Percentiles rank a stretch among this genome's conserved stretches.
These are phyloP conservation scores for Platycercus adscitus DNA, from an alignment of 2,113 vertebrate species.

Conservation along the genomic window DNA sequence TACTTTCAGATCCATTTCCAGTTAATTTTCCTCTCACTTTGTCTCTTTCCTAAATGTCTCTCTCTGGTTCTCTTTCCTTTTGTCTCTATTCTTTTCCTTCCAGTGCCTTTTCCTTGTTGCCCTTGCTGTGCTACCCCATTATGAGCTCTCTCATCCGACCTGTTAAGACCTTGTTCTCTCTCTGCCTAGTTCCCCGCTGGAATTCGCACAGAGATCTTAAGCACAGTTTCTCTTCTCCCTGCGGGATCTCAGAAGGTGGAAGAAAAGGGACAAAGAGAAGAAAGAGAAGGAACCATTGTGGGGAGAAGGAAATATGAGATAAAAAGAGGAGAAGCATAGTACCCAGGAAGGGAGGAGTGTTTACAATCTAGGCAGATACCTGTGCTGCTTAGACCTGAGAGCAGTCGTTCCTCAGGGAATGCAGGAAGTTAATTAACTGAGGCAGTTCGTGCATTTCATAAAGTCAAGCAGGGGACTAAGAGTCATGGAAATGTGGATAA, in stretches of 20 bases:
- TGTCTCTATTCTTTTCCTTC: not conserved
- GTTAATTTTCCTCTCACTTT: constrained; percentile 13
- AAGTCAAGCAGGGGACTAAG: not conserved
- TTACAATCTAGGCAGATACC: not conserved
- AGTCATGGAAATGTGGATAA: not conserved
- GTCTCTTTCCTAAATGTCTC: not conserved
- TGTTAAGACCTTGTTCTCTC: not conserved
- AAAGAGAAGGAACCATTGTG: not conserved
- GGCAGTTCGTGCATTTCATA: not conserved
- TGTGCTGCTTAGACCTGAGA: not conserved
- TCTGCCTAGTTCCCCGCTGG: not conserved
- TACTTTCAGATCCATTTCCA: constrained; percentile 27
- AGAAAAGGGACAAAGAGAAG: not conserved
- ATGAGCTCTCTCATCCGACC: not conserved
- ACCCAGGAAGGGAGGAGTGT: not conserved
- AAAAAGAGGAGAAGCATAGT: not conserved
- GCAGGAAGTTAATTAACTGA: not conserved
- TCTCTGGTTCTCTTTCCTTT: not conserved
- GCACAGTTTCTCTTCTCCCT: not conserved
- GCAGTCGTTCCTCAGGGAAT: not conserved
- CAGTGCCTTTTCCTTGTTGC: not conserved
- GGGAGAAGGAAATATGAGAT: not conserved
- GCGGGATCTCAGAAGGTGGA: not conserved
- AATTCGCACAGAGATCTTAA: not conserved
- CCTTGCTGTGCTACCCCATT: not conserved